These are phyloP conservation scores for Hipposideros larvatus DNA, from an alignment of 2,797 vertebrate genomes.

Conservation along the genomic window DNA sequence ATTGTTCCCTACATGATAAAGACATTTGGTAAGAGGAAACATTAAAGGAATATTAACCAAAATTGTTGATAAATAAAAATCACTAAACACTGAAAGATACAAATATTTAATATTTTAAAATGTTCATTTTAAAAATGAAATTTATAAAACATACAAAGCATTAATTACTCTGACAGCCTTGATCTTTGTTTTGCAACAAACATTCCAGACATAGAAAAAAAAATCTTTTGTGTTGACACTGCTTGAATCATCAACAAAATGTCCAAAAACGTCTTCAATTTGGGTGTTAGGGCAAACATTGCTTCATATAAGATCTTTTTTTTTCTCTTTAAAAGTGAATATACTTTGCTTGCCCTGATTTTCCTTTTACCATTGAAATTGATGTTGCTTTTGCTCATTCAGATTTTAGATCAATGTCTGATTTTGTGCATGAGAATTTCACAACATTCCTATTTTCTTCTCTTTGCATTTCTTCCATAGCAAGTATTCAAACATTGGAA, in stretches of 20 bases:
- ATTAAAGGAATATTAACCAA: background rate
- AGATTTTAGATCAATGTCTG: conserved; percentile 50
- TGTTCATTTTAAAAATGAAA: conserved; percentile 34
- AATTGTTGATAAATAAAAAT: conserved; percentile 9
- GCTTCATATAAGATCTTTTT: background rate
- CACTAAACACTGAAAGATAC: conserved; percentile 28
- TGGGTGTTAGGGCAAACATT: background rate
- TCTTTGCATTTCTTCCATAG: conserved; percentile 59
- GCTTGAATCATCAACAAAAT: background rate
- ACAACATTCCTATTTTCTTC: conserved; percentile 27
- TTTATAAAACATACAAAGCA: background rate
- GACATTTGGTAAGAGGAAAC: conserved; percentile 7
- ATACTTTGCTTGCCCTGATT: background rate
- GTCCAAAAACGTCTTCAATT: background rate
- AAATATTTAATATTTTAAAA: background rate
- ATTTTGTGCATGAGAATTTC: conserved; percentile 44
- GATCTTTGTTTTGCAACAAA: conserved; percentile 59
- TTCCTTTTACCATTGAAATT: conserved; percentile 28
- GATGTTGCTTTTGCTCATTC: conserved; percentile 46
- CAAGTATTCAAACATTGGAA: conserved; percentile 56
- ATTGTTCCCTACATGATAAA: conserved; percentile 33
- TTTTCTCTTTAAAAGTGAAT: background rate
- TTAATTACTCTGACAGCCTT: background rate
- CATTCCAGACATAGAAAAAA: conserved; percentile 16
- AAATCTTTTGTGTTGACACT: background rate